Evolutionary conservation across 2,797 vertebrate species (phyloP), one percentile per base, ranked within the genome.

Genomic region (Cirrhinus mrigala): DNA sequence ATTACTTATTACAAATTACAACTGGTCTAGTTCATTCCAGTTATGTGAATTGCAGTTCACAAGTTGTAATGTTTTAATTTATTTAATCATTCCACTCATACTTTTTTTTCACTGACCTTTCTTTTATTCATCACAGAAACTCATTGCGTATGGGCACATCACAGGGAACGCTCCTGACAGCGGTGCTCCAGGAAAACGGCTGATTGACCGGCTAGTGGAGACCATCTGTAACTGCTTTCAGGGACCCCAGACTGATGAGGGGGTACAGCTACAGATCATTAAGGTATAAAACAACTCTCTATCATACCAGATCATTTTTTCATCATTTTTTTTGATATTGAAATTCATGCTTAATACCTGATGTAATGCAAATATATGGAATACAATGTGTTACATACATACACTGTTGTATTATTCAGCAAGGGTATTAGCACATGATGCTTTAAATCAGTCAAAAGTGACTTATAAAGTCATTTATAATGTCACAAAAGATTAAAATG

Each of bases 251-350:
- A 99, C 98, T 0, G 98, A 99, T 54, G 98, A 99, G 90, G 98
- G 98, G 6, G 98, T 99, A 60, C 98, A 99, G 86, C 96, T 99
- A 60, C 98, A 99, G 93, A 99, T 99, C 91, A 99, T 99, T 90
- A 99, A 99, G 97, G 98, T 46, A 37, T 99, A 93, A 90, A 48
- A 7, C 12, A 15, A 73, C 62, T 62, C 15, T 15, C n/a, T 24
- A 37, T 82, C 11, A 20, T 40, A 14, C 5, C 58, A 22, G 20
- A 6, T 20, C 6, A 2, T 68, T 18, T 29, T 68, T 37, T 37
- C 33, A 5, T 24, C 1, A 0, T 52, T 50, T 33, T 33, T 46
- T 40, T 64, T 48, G 46, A 52, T 50, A 79, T 79, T 79, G 33
- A 79, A 60, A 62, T 48, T 15, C 16, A 14, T 37, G 33, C 33